Evolutionary conservation across 2,113 vertebrate genomes (phyloP).

Genomic region (Microcebus griseorufus): DNA sequence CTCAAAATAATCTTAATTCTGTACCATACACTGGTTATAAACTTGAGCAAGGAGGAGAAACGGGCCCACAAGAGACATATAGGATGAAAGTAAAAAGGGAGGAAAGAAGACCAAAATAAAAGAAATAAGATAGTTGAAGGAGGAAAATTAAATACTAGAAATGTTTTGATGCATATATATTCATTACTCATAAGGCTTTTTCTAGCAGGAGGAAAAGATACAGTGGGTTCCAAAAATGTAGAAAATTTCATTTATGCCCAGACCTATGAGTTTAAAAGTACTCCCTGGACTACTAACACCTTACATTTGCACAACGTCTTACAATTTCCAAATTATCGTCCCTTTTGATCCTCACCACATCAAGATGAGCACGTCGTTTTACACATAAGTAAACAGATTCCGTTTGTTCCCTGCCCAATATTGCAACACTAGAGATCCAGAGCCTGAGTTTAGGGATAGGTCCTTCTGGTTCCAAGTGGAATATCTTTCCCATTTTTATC

Average conservation of each 20-base stretch:
- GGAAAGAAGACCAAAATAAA: neutral
- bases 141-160: neutral
- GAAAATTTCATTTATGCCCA: neutral
- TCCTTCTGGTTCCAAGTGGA: neutral
- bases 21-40: neutral
- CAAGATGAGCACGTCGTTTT: too few species aligned
- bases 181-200: neutral
- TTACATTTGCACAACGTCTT: neutral
- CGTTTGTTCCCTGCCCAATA: neutral
- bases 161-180: neutral
- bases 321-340: neutral
- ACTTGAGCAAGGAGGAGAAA: too few species aligned
- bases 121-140: neutral
- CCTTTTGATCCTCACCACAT: neutral
- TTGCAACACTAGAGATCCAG: neutral
- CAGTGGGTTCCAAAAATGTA: neutral
- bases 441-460: neutral
- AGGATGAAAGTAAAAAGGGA: neutral
- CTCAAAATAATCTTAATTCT: neutral
- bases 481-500: neutral
- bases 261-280: neutral
- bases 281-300: neutral
- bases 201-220: neutral
- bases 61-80: neutral
- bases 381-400: rapidly evolving